A percentile compares a stretch with the other conserved stretches of the same genome.
phyloP scores from a whole-genome alignment of 53 echinoderm and acorn worm species.

The Luidia sarsii region DNA sequence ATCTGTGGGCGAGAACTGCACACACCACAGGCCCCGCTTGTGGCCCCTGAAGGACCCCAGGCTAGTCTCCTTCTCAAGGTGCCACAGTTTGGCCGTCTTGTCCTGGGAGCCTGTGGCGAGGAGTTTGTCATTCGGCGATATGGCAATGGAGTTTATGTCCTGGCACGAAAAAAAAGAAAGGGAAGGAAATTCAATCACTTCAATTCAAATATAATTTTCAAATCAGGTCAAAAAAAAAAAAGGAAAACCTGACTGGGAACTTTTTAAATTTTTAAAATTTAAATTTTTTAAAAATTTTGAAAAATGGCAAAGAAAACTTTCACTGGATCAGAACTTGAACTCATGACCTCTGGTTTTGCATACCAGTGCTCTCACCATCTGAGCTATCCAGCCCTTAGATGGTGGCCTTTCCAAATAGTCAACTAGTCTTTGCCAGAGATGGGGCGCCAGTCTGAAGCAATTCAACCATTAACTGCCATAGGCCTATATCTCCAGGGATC shows the following conservation, averaged over 20 bases:
- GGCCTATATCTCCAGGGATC: too few relatives aligned
- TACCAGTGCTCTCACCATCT: too few relatives aligned
- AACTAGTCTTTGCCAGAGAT: too few relatives aligned
- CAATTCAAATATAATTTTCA: not conserved
- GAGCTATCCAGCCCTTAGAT: too few relatives aligned
- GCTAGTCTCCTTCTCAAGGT: slow-evolving; percentile 80
- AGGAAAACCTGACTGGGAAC: too few relatives aligned
- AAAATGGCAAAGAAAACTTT: too few relatives aligned
- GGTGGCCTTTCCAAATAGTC: too few relatives aligned
- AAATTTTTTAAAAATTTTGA: too few relatives aligned
- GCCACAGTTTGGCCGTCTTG: slow-evolving; percentile 87
- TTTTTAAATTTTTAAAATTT: not conserved
- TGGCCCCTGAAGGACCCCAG: slow-evolving; percentile 96
- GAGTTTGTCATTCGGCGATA: slow-evolving; percentile 94
- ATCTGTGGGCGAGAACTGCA: slow-evolving; percentile 91
- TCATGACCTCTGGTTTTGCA: too few relatives aligned
- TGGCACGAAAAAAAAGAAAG: slow-evolving; percentile 26
- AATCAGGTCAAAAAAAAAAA: not conserved
- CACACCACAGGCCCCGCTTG: slow-evolving; percentile 94
- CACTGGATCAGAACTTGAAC: too few relatives aligned
- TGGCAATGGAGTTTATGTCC: slow-evolving; percentile 87
- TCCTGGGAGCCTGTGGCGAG: slow-evolving; percentile 93
- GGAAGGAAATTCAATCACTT: not conserved
- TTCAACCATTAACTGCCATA: too few relatives aligned
- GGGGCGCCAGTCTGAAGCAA: too few relatives aligned